phyloP scores from a whole-genome alignment of 1,140 invertebrate species.

The Drosophila lini region DNA sequence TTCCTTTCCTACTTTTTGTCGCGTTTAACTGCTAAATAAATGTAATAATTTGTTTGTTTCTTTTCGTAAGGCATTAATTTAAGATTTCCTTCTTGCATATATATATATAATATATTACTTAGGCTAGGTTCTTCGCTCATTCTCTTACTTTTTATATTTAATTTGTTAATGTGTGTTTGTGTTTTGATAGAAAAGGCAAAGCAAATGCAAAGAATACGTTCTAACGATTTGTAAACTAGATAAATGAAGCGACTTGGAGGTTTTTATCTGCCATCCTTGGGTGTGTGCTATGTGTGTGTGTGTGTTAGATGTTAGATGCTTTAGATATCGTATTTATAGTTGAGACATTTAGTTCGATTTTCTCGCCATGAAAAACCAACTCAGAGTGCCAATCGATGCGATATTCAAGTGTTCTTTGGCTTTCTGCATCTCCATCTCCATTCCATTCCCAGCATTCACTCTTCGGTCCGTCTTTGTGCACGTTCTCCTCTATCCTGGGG shows the following conservation, averaged over 20 bases:
- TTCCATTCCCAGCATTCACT: background rate
- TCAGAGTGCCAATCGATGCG: slow-evolving; percentile 53
- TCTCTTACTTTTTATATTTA: slow-evolving; percentile 2
- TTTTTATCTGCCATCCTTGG: slow-evolving; percentile 10
- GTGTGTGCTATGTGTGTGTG: slow-evolving; percentile 17
- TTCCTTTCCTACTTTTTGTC: slow-evolving; percentile 4
- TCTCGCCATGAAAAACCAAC: slow-evolving; percentile 46
- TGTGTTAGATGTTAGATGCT: slow-evolving; percentile 39
- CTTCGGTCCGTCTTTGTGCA: slow-evolving; percentile 17
- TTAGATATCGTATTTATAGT: slow-evolving; percentile 49
- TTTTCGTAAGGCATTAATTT: slow-evolving; percentile 77
- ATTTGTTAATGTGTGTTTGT: slow-evolving; percentile 20
- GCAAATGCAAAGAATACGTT: slow-evolving; percentile 36
- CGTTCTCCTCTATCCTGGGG: slow-evolving; percentile 4
- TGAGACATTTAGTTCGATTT: slow-evolving; percentile 63
- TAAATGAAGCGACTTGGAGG: slow-evolving; percentile 32
- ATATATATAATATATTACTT: slow-evolving; percentile 45
- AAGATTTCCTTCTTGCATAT: slow-evolving; percentile 51
- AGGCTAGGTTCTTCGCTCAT: slow-evolving; percentile 47
- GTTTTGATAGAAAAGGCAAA: slow-evolving; percentile 34
- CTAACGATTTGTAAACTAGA: slow-evolving; percentile 13
- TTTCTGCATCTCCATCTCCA: slow-evolving; percentile 23
- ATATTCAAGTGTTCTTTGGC: slow-evolving; percentile 55
- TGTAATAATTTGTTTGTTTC: slow-evolving; percentile 47
- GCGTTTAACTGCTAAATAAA: slow-evolving; percentile 73